phyloP scores from a whole-genome alignment of 2,797 vertebrate species.

The Carapus acus region DNA sequence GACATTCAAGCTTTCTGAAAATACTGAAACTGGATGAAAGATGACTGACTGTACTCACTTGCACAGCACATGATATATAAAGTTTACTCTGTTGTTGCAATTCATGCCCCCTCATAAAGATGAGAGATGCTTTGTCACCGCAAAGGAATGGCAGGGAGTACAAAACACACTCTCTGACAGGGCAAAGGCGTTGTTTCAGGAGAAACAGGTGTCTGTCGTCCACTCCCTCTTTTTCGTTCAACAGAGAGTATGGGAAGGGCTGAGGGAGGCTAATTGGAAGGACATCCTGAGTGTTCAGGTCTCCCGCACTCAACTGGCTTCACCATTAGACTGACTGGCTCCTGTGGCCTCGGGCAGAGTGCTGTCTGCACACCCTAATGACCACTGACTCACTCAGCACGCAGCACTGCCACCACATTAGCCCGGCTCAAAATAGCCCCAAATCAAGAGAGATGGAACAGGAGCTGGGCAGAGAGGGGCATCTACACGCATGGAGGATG shows the following conservation, averaged over 20 bases:
- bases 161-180: neutral
- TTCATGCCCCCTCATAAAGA: too few species aligned
- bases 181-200: neutral
- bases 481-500: slow-evolving; percentile 38
- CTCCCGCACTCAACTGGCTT: slow-evolving; percentile 48
- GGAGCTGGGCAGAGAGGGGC: slow-evolving; percentile 32
- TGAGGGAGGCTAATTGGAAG: slow-evolving; percentile 46
- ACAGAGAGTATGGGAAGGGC: slow-evolving; percentile 29
- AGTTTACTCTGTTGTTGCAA: too few species aligned
- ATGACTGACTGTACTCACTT: too few species aligned
- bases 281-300: slow-evolving; percentile 48
- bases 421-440: slow-evolving; percentile 55
- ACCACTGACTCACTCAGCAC: slow-evolving; percentile 64
- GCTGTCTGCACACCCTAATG: slow-evolving; percentile 64
- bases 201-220: slow-evolving; percentile 12
- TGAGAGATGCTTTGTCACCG: too few species aligned
- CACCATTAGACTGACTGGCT: slow-evolving; percentile 67
- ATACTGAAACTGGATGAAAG: too few species aligned
- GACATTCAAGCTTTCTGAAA: too few species aligned
- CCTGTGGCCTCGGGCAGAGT: slow-evolving; percentile 63
- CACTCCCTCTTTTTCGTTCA: neutral
- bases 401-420: slow-evolving; percentile 53
- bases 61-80: too few species aligned
- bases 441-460: slow-evolving; percentile 58
- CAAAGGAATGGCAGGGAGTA: too few species aligned